A percentile compares a stretch with the other conserved stretches of the same genome.
Evolutionary conservation across 2,797 vertebrate species (phyloP).

Genomic region (Dermochelys coriacea): DNA sequence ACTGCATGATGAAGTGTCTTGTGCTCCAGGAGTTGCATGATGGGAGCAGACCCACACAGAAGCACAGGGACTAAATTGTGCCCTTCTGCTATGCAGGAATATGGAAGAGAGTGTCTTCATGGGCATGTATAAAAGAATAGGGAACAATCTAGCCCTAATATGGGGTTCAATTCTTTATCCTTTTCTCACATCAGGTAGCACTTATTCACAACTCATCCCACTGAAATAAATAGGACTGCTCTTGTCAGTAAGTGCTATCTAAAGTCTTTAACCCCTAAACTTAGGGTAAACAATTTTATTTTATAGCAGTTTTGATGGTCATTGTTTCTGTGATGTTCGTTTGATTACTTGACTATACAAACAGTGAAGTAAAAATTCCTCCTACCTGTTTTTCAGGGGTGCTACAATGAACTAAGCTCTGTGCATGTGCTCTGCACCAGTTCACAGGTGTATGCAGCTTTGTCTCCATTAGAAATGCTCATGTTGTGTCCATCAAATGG

Average conservation of each 20-base stretch:
- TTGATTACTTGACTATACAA: background rate
- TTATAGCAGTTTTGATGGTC: background rate
- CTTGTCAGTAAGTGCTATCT: background rate
- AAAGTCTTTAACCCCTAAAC: background rate
- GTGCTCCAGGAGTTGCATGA: rapidly evolving
- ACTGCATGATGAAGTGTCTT: background rate
- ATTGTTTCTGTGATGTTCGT: background rate
- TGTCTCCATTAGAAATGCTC: background rate
- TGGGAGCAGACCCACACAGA: background rate
- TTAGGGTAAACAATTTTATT: background rate
- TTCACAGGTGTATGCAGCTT: background rate
- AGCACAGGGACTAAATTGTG: background rate
- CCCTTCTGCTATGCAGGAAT: background rate
- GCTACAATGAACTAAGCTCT: background rate
- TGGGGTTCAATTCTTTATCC: rapidly evolving
- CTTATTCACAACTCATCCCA: background rate
- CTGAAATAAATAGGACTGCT: background rate
- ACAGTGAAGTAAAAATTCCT: rapidly evolving
- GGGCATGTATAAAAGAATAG: background rate
- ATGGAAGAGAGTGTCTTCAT: background rate
- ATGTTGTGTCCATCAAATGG: background rate
- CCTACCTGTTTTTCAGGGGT: background rate
- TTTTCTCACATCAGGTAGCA: background rate
- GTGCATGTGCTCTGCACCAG: background rate
- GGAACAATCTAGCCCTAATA: background rate